Base-by-base conservation (phyloP, 2,888 invertebrate species). In the Catonia carolina region DNA sequence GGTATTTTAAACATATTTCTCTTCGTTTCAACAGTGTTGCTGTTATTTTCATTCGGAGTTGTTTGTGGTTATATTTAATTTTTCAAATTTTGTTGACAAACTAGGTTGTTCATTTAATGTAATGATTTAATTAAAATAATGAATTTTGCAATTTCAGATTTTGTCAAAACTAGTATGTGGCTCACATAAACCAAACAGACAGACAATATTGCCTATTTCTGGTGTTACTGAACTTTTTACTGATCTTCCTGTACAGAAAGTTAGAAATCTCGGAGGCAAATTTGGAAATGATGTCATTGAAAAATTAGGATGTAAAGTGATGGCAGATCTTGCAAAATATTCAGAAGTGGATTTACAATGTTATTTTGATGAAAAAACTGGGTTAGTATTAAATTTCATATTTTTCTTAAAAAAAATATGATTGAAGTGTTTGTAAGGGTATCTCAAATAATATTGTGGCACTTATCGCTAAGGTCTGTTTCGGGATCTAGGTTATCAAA, bases 91-190 rank as follows among this genome's bases (percentile, higher is more conserved):
- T n/a, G n/a, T n/a, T n/a, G n/a, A n/a, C n/a, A n/a, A n/a, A n/a
- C n/a, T n/a, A n/a, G n/a, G n/a, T n/a, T n/a, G n/a, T n/a, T n/a
- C n/a, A n/a, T n/a, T n/a, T n/a, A n/a, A n/a, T n/a, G n/a, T n/a
- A n/a, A n/a, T n/a, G n/a, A n/a, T n/a, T n/a, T n/a, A n/a, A n/a
- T n/a, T n/a, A n/a, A n/a, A n/a, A n/a, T n/a, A n/a, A n/a, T n/a
- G n/a, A n/a, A 5, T 50, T 52, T 54, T 42, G 51, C 56, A 60
- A 55, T 65, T 69, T 35, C 64, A 83, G 82, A 89, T 94, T 67
- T 73, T 98, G 62, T 92, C 96, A 0, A 98, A 98, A 75, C 75
- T 98, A 31, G 90, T 89, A 0, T 95, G 95, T 73, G 94, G 96
- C 1, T 77, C 96, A 68, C 88, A 92, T 69, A 92, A 92, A 71